Evolutionary conservation across 1,140 invertebrate species (phyloP).

Genomic region (Zaprionus kolodkinae): DNA sequence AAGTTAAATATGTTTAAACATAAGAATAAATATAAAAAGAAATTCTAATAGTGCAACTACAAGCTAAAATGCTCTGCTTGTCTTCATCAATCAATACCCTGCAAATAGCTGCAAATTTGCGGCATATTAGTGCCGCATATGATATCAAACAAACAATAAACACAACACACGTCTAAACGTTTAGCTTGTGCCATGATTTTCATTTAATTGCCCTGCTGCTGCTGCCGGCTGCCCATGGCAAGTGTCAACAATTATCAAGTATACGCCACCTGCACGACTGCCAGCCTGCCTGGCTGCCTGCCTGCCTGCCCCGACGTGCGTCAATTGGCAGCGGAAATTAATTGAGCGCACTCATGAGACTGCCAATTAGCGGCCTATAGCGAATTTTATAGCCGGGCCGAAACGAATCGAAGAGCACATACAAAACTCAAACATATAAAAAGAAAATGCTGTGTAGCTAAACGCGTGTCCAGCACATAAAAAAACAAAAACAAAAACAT

Average conservation of each 20-base stretch:
- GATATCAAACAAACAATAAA: neutral
- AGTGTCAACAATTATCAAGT: slow-evolving; percentile 80
- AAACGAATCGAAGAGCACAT: slow-evolving; percentile 25
- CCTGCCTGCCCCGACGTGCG: slow-evolving; percentile 53
- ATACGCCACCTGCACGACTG: slow-evolving; percentile 68
- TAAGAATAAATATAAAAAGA: too few species aligned
- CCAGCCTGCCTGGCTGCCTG: too few species aligned
- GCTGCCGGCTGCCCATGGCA: slow-evolving; percentile 41
- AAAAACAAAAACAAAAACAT: slow-evolving; percentile 51
- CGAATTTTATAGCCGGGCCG: slow-evolving; percentile 60
- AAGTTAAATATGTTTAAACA: too few species aligned
- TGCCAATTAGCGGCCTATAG: slow-evolving; percentile 69
- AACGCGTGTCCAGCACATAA: slow-evolving; percentile 60
- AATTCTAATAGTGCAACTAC: neutral
- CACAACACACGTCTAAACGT: neutral
- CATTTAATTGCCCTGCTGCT: slow-evolving; percentile 38
- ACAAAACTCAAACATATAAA: slow-evolving; percentile 14
- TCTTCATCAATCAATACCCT: neutral
- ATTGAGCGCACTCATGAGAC: slow-evolving; percentile 77
- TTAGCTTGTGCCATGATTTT: slow-evolving; percentile 40
- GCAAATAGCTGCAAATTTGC: neutral
- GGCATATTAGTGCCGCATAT: neutral
- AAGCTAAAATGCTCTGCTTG: neutral
- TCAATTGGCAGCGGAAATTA: slow-evolving; percentile 73
- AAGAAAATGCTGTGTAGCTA: slow-evolving; percentile 37